These are phyloP conservation scores for Polia nebulosa DNA, from an alignment of 2,888 invertebrate species.

Conservation along the genomic window DNA sequence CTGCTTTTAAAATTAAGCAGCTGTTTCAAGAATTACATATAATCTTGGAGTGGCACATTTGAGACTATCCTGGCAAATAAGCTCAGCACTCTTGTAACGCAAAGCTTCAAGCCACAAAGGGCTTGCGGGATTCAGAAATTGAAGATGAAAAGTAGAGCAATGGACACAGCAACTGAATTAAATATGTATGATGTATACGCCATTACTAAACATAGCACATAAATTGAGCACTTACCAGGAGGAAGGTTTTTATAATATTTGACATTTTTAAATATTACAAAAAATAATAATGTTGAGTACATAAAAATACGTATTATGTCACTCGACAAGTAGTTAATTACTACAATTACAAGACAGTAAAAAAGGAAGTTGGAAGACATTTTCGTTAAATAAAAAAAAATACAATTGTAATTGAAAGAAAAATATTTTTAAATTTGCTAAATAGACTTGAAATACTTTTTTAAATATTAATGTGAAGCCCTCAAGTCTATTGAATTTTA, in stretches of 20 bases:
- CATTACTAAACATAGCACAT: neutral
- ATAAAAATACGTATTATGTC: constrained; percentile 36
- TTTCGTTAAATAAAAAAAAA: constrained; percentile 6
- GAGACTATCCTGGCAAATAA: too few relatives aligned
- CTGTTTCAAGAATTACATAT: too few relatives aligned
- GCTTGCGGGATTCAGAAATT: too few relatives aligned
- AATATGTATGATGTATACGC: too few relatives aligned
- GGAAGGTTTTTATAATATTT: constrained; percentile 62
- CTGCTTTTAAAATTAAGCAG: neutral
- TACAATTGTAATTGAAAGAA: too few relatives aligned
- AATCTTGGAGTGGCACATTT: too few relatives aligned
- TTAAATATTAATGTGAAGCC: neutral
- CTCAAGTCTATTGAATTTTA: constrained; percentile 2
- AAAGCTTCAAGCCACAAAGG: too few relatives aligned
- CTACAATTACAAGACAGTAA: constrained; percentile 30
- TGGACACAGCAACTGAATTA: neutral
- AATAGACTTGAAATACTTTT: neutral
- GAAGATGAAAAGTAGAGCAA: too few relatives aligned
- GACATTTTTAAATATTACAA: constrained; percentile 46
- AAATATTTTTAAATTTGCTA: too few relatives aligned
- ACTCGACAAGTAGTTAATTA: constrained; percentile 28
- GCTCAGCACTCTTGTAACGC: too few relatives aligned
- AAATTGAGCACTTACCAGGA: constrained; percentile 63
- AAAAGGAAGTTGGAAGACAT: constrained; percentile 28
- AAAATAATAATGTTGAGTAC: constrained; percentile 38